Conservation (phyloP, 2,888 invertebrate genomes). For the Drosophila setosimentum region DNA sequence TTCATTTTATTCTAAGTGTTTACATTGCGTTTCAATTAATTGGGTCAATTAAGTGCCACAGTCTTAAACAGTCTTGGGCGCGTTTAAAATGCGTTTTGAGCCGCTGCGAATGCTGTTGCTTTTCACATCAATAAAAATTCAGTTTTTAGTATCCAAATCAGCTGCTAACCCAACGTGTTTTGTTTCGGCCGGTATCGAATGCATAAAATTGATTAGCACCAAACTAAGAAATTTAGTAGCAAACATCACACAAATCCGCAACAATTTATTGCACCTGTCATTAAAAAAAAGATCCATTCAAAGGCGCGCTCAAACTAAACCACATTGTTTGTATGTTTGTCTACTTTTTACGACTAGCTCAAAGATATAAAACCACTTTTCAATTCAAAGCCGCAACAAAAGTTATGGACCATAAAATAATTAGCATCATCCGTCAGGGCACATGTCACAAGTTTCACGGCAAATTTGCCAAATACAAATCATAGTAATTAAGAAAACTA, state of each 20-base stretch:
- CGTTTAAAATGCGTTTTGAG: slow-evolving; percentile 36
- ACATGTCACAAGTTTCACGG: slow-evolving; percentile 43
- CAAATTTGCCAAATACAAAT: slow-evolving; percentile 13
- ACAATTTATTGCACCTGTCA: slow-evolving; percentile 45
- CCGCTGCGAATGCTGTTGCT: slow-evolving; percentile 15
- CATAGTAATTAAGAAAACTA: neutral
- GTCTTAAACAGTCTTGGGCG: slow-evolving; percentile 2
- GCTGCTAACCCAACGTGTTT: slow-evolving; percentile 5
- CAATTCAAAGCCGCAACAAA: slow-evolving; percentile 53
- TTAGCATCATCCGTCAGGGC: slow-evolving; percentile 56
- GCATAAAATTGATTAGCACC: slow-evolving; percentile 47
- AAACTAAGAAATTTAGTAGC: slow-evolving; percentile 28
- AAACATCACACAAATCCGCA: slow-evolving; percentile 42
- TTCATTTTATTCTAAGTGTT: neutral
- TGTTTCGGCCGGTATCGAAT: slow-evolving; percentile 29
- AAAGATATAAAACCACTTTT: slow-evolving; percentile 50
- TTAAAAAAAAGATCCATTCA: slow-evolving; percentile 25
- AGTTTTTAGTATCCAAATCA: slow-evolving; percentile 27
- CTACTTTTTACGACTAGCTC: slow-evolving; percentile 38
- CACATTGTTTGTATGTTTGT: slow-evolving; percentile 8
- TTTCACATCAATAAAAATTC: slow-evolving; percentile 13
- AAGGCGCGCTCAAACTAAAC: slow-evolving; percentile 33
- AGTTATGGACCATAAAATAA: slow-evolving; percentile 53
- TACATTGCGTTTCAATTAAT: slow-evolving; percentile 3
- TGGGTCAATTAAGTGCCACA: neutral